Conservation (phyloP, 1,140 invertebrate genomes). For the Musca vetustissima region DNA sequence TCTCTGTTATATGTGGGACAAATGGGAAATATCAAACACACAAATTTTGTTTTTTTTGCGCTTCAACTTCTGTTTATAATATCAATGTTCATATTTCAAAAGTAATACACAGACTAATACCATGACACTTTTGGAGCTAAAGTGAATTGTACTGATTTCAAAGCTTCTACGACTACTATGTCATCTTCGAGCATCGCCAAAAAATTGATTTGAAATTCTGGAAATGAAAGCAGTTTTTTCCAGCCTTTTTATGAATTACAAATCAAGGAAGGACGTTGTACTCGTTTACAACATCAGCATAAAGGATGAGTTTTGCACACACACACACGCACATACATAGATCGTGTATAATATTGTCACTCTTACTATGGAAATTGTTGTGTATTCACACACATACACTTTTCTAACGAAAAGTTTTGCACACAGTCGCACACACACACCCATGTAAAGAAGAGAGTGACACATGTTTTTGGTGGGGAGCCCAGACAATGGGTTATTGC, state of each 20-base stretch:
- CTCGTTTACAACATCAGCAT: not conserved
- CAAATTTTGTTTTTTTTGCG: not conserved
- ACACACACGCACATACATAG: not conserved
- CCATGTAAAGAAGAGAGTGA: too few relatives aligned
- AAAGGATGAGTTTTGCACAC: not conserved
- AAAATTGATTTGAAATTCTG: slow-evolving; percentile 23
- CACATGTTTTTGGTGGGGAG: too few relatives aligned
- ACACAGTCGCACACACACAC: slow-evolving; percentile 2
- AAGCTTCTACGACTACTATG: too few relatives aligned
- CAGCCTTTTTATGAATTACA: slow-evolving; percentile 15
- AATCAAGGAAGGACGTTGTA: slow-evolving; percentile 12
- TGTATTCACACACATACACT: not conserved
- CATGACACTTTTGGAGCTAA: too few relatives aligned
- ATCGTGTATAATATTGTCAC: slow-evolving; percentile 9
- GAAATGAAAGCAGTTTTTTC: slow-evolving; percentile 12
- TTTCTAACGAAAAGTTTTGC: not conserved
- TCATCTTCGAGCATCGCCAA: too few relatives aligned
- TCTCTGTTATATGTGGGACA: slow-evolving; percentile 11
- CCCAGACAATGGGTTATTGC: too few relatives aligned
- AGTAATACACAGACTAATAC: not conserved
- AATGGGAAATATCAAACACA: slow-evolving; percentile 2
- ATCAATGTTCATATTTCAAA: slow-evolving; percentile 9
- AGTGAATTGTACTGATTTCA: too few relatives aligned
- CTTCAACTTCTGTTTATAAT: not conserved
- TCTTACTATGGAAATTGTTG: slow-evolving; percentile 21